These are phyloP conservation scores for Patiria pectinifera DNA, from an alignment of 53 echinoderm and acorn worm species.

Conservation along the genomic window DNA sequence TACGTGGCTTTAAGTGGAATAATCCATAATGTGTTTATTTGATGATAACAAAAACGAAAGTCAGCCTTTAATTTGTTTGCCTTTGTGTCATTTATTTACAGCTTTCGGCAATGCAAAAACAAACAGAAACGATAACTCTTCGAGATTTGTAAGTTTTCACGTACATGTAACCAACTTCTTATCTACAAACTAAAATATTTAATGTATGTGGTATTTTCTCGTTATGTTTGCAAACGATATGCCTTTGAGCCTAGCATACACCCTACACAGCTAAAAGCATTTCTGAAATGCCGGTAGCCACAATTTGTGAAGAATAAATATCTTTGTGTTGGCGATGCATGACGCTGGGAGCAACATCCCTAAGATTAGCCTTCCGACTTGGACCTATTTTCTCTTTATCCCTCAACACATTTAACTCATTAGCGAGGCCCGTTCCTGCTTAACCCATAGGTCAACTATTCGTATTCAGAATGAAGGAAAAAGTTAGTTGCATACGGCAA, in stretches of 20 bases:
- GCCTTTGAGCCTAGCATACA: not conserved
- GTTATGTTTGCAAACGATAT: not conserved
- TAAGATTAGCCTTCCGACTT: not conserved
- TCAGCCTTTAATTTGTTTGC: not conserved
- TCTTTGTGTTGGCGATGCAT: not conserved
- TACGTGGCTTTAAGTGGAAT: not conserved
- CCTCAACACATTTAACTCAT: not conserved
- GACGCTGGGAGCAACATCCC: not conserved
- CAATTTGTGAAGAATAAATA: not conserved
- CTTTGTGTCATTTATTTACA: constrained; percentile 58
- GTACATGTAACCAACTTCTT: not conserved
- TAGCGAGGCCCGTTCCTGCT: not conserved
- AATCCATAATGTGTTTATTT: not conserved
- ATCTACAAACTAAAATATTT: not conserved
- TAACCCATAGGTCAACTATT: constrained; percentile 2
- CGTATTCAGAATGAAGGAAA: not conserved
- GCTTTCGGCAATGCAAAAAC: constrained; percentile 98
- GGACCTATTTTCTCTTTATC: not conserved
- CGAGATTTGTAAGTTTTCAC: constrained; percentile 90
- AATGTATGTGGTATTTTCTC: not conserved
- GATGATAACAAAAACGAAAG: not conserved
- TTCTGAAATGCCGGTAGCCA: not conserved
- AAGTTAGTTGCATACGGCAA: not conserved
- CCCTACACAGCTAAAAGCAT: not conserved
- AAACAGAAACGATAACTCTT: constrained; percentile 91